Conservation (phyloP, 1,140 invertebrate genomes). For the Nixonia krombeini region DNA sequence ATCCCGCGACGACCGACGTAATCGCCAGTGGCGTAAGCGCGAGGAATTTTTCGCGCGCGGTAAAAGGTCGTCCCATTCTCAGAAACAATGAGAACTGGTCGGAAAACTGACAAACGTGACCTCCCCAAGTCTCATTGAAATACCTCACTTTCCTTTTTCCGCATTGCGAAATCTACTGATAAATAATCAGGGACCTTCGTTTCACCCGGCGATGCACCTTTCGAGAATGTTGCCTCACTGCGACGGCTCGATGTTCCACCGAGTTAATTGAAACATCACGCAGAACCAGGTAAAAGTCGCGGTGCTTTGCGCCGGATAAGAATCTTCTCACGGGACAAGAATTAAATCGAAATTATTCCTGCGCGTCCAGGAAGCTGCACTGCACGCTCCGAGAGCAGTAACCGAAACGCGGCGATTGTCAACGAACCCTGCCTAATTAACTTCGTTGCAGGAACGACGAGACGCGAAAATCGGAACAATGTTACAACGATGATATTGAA, state of each 20-base stretch:
- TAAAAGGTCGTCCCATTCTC: constrained; percentile 24
- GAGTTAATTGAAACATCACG: neutral
- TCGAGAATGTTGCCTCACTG: neutral
- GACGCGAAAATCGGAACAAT: too few relatives aligned
- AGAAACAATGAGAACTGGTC: constrained; percentile 21
- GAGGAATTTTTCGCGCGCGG: neutral
- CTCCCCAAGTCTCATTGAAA: constrained; percentile 23
- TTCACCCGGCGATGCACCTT: too few relatives aligned
- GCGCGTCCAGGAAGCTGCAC: constrained; percentile 30
- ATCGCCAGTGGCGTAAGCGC: constrained; percentile 21
- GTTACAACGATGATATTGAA: too few relatives aligned
- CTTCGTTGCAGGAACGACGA: too few relatives aligned
- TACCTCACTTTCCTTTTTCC: constrained; percentile 20
- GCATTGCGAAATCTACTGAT: constrained; percentile 11
- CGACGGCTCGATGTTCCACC: neutral
- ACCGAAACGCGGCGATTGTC: constrained; percentile 39
- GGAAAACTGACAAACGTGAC: constrained; percentile 2
- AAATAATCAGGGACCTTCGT: too few relatives aligned
- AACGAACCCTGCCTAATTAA: constrained; percentile 34
- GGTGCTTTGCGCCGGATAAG: constrained; percentile 22
- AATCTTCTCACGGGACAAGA: constrained; percentile 46
- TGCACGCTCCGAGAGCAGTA: constrained; percentile 33
- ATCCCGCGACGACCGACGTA: constrained; percentile 17
- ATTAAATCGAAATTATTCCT: constrained; percentile 46
- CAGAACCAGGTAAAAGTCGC: constrained; percentile 1